Conservation (phyloP, 2,113 vertebrate genomes). For the Cricetomys ansorgei region DNA sequence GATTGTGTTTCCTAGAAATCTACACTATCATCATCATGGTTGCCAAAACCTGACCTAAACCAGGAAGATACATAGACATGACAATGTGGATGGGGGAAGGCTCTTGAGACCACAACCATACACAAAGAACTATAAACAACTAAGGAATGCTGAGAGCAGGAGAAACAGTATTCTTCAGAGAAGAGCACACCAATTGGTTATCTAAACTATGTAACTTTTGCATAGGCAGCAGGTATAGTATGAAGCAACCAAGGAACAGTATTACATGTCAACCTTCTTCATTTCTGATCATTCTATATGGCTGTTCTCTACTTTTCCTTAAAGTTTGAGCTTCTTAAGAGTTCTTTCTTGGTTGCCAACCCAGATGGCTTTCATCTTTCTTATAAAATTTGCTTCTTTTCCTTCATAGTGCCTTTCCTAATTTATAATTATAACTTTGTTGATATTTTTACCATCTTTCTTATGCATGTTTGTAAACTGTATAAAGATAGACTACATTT, state of each 20-base stretch:
- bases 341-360: neutral
- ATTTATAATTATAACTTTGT: neutral
- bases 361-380: neutral
- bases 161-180: neutral
- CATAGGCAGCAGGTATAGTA: neutral
- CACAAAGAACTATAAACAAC: too few species aligned
- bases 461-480: neutral
- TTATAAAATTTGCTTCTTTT: neutral
- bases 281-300: neutral
- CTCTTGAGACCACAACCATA: neutral
- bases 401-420: neutral
- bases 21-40: neutral
- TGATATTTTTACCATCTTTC: neutral
- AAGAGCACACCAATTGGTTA: neutral
- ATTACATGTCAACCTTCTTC: neutral
- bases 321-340: neutral
- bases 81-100: neutral
- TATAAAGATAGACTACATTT: neutral
- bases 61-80: neutral
- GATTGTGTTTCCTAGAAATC: neutral
- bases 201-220: neutral
- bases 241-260: neutral
- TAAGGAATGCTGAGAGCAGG: neutral
- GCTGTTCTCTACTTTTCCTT: neutral
- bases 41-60: neutral